Evolutionary conservation across 1,140 invertebrate species (phyloP), one percentile per base, ranked within the genome.

Genomic region (Trichonephila clavipes): DNA sequence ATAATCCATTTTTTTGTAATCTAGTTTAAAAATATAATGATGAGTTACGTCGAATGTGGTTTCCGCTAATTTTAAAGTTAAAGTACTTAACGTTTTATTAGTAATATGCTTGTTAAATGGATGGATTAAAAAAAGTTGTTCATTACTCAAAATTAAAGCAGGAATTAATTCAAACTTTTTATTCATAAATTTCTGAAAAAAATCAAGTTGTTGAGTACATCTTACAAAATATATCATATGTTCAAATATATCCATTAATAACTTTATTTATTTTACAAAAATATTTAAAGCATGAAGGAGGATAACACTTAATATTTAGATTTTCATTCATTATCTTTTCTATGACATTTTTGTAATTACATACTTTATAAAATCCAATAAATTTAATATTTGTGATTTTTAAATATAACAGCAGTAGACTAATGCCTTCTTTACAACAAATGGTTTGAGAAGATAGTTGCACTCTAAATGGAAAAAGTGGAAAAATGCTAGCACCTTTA

Each of bases 211-310:
- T 83, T 83, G 81, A 83, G n/a, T 21, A 58, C 19, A n/a, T 21
- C 81, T 18, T 0, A 83, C 51, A 83, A n/a, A 83, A 83, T 1
- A 83, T 83, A 21, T 58, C 81, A 44, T 83, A 19, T 83, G 81
- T 58, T 58, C 44, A 83, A 51, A 58, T 58, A 83, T 83, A 51
- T 83, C 81, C 81, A 83, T 83, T 83, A 19, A 83, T 83, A 83
- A 58, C 81, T 82, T 82, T 82, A 82, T 58, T 85, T 85, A 85
- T 59, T 85, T 85, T 85, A 5, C 44, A 59, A 85, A 85, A 85
- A 59, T 59, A 85, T 58, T 59, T 59, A 24, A 85, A 85, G 18
- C 82, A 14, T 8, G 82, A 58, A n/a, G 82, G 82, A 12, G 44
- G 44, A 28, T 85, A 85, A 58, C 44, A 85, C 59, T 59, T 85